phyloP scores from a whole-genome alignment of 1,140 invertebrate species.

The Calephelis nemesis region DNA sequence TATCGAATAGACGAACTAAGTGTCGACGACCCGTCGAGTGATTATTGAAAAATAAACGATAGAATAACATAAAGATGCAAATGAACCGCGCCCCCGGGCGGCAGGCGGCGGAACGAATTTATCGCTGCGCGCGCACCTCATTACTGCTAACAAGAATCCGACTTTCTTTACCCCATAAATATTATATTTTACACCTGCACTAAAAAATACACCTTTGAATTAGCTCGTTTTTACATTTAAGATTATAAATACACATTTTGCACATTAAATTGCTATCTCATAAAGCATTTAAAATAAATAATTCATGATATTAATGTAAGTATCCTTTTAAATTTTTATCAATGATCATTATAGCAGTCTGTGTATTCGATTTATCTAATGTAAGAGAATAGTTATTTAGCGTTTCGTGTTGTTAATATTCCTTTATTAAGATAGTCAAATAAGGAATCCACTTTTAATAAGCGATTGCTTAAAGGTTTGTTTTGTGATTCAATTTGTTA shows the following conservation, averaged over 20 bases:
- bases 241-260: constrained; percentile 7
- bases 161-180: constrained; percentile 74
- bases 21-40: constrained; percentile 41
- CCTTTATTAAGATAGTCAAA: no score
- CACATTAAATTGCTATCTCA: constrained; percentile 2
- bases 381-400: not conserved
- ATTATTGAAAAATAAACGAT: constrained; percentile 48
- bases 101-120: constrained; percentile 66
- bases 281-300: constrained; percentile 15
- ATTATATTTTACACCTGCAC: constrained; percentile 76
- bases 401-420: not conserved
- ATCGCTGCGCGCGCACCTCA: constrained; percentile 71
- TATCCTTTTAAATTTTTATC: constrained; percentile 11
- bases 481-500: no score
- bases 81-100: constrained; percentile 66
- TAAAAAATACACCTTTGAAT: constrained; percentile 37
- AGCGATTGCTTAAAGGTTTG: no score
- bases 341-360: not conserved
- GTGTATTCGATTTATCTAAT: constrained; percentile 2
- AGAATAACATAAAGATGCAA: constrained; percentile 70
- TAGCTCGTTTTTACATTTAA: constrained; percentile 37
- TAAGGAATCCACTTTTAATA: no score
- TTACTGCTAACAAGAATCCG: constrained; percentile 74
- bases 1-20: constrained; percentile 43
- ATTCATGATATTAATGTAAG: constrained; percentile 13